A percentile compares a stretch with the other conserved stretches of the same genome.
phyloP scores from a whole-genome alignment of 2,888 invertebrate genomes.

The Heteromurus nitidus region DNA sequence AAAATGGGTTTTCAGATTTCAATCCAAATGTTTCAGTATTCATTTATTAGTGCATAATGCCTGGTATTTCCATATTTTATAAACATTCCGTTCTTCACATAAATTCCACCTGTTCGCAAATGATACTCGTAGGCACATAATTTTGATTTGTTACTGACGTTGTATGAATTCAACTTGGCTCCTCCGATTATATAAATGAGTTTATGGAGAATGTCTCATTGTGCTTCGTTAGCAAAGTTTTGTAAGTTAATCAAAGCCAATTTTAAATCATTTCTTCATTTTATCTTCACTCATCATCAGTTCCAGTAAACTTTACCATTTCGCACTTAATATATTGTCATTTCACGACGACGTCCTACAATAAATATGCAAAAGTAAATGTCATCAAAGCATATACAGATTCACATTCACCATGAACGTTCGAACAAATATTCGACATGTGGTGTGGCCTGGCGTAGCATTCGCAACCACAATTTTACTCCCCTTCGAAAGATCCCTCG shows the following conservation, averaged over 20 bases:
- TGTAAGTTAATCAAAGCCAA: no score
- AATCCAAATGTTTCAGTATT: no score
- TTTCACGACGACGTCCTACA: no score
- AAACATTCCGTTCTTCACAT: background rate
- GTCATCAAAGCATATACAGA: background rate
- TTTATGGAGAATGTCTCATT: background rate
- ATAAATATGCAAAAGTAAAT: background rate
- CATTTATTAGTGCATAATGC: no score
- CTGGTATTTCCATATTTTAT: no score
- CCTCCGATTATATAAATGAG: no score
- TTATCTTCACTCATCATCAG: conserved; percentile 1
- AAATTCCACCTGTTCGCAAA: background rate
- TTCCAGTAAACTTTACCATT: no score
- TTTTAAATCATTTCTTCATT: background rate
- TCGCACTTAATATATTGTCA: background rate
- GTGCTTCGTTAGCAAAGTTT: no score
- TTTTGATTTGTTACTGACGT: background rate
- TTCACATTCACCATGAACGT: background rate
- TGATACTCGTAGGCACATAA: background rate
- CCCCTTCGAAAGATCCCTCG: conserved; percentile 29
- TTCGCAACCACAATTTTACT: background rate
- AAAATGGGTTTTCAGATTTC: no score
- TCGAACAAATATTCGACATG: background rate
- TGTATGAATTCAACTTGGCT: background rate
- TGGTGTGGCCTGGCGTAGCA: no score